Percentiles rank a stretch among this genome's conserved stretches.
phyloP scores from a whole-genome alignment of 2,888 invertebrate species.

The Linnaemya vulpina region DNA sequence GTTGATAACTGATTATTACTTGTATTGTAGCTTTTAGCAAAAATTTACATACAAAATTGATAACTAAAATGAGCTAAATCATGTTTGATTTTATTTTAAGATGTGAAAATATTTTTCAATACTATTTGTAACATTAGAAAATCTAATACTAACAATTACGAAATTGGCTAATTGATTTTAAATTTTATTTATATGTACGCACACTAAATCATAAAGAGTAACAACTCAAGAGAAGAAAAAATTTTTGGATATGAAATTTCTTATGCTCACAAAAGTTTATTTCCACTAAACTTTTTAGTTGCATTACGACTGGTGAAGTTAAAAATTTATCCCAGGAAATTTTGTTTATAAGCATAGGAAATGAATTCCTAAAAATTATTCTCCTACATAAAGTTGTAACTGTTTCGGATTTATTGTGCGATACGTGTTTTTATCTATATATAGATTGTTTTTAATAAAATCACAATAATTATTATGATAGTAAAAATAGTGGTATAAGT shows the following conservation, averaged over 20 bases:
- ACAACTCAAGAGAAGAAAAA: no score
- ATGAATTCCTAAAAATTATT: no score
- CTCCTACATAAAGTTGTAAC: no score
- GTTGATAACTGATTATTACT: conserved; percentile 21
- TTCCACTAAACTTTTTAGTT: no score
- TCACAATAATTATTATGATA: conserved; percentile 2
- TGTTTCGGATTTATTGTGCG: no score
- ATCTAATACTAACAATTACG: conserved; percentile 12
- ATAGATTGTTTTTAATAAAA: conserved; percentile 13
- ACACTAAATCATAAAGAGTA: no score
- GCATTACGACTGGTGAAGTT: no score
- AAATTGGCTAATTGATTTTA: conserved; percentile 10
- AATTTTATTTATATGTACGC: neutral
- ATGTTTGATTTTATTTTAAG: neutral
- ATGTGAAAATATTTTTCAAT: neutral
- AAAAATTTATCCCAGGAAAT: no score
- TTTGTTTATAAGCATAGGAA: no score
- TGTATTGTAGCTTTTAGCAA: neutral
- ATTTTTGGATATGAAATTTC: no score
- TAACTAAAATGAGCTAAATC: conserved; percentile 30
- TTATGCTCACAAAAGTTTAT: no score
- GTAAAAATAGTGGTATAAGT: conserved; percentile 41
- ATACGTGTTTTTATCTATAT: neutral
- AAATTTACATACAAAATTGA: conserved; percentile 36
- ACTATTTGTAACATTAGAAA: conserved; percentile 6